These are phyloP conservation scores for Diadegma fenestrale DNA, from an alignment of 2,888 invertebrate genomes.

Conservation along the genomic window DNA sequence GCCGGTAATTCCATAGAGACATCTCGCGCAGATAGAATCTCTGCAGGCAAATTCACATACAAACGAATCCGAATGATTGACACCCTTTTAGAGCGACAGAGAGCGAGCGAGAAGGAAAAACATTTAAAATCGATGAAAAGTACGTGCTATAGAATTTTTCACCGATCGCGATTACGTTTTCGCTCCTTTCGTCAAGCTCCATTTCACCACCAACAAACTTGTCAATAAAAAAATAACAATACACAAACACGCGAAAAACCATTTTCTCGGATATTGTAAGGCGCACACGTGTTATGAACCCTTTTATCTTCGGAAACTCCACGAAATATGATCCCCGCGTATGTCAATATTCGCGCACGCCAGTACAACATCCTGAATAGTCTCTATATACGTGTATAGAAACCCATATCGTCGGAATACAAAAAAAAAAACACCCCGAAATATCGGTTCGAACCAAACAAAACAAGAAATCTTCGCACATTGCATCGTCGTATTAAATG, in stretches of 20 bases:
- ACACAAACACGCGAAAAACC: background rate
- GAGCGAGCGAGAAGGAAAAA: slow-evolving; percentile 13
- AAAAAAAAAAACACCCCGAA: background rate
- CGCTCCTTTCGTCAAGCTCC: slow-evolving; percentile 22
- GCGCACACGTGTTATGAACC: slow-evolving; percentile 10
- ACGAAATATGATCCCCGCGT: slow-evolving; percentile 10
- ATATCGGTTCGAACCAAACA: background rate
- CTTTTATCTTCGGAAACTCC: slow-evolving; percentile 21
- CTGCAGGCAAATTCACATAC: background rate
- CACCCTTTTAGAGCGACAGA: slow-evolving; percentile 55
- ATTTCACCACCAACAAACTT: slow-evolving; percentile 27
- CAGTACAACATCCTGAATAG: background rate
- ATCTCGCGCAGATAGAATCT: background rate
- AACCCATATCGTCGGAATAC: background rate
- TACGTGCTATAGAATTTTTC: slow-evolving; percentile 17
- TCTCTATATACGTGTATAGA: background rate
- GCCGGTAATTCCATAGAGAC: slow-evolving; percentile 61
- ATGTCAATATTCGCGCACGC: background rate
- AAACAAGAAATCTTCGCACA: no score
- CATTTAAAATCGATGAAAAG: slow-evolving; percentile 41
- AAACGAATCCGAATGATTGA: slow-evolving; percentile 57
- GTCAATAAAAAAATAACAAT: background rate
- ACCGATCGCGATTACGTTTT: slow-evolving; percentile 22
- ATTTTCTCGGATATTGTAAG: background rate
- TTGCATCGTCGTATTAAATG: no score